A percentile compares a stretch with the other conserved stretches of the same genome.
Conservation (phyloP, 2,113 vertebrate species). For the Corynorhinus townsendii region DNA sequence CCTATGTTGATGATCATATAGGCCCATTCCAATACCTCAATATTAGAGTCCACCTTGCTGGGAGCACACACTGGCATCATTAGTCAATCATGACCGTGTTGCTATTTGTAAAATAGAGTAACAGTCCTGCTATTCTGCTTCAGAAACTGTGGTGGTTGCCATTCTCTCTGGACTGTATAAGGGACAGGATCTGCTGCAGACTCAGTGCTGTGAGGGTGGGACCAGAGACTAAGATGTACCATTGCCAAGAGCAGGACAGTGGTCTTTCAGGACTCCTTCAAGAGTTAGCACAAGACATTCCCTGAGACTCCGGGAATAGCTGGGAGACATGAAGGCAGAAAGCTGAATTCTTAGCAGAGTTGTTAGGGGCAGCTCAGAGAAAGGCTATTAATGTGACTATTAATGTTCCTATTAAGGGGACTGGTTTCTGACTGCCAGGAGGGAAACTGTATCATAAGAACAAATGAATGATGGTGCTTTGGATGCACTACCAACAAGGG, state of each 20-base stretch:
- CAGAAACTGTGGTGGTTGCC: background rate
- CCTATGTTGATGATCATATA: background rate
- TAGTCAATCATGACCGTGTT: background rate
- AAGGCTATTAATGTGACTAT: background rate
- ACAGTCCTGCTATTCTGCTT: background rate
- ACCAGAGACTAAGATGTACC: background rate
- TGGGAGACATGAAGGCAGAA: background rate
- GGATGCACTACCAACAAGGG: background rate
- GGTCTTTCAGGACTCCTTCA: background rate
- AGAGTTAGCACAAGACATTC: background rate
- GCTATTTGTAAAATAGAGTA: background rate
- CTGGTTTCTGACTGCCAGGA: background rate
- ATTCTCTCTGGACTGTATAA: background rate
- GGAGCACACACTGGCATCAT: background rate
- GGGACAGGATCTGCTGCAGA: background rate
- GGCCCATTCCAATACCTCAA: background rate
- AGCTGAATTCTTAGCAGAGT: background rate
- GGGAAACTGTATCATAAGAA: background rate
- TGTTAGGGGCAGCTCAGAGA: background rate
- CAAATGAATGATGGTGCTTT: background rate
- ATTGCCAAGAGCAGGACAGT: too few species aligned
- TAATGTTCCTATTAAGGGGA: background rate
- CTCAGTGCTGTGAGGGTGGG: background rate
- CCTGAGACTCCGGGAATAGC: background rate
- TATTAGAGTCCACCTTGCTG: background rate